phyloP scores from a whole-genome alignment of 1,140 invertebrate species.

The Solenopsis fugax region DNA sequence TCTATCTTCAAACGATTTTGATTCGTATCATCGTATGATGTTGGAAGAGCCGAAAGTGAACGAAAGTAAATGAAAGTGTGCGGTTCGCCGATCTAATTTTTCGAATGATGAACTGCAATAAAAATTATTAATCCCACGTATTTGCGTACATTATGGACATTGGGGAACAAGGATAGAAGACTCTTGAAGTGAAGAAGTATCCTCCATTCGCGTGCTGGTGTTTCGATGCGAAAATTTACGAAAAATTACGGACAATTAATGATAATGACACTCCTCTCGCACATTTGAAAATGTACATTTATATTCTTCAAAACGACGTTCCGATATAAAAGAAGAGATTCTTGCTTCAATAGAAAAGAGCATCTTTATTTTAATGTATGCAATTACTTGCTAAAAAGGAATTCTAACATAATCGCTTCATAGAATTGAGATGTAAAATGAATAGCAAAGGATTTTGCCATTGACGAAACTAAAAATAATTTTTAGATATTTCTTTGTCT shows the following conservation, averaged over 20 bases:
- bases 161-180: neutral
- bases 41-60: neutral
- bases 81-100: neutral
- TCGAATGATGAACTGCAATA: neutral
- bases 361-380: neutral
- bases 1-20: neutral
- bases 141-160: neutral
- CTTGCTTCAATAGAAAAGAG: slow-evolving; percentile 29
- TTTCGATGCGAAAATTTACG: neutral
- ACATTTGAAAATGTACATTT: neutral
- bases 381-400: neutral
- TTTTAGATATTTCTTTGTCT: neutral
- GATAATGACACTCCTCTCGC: neutral
- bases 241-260: too few species aligned
- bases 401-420: neutral
- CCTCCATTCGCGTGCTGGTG: neutral
- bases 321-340: slow-evolving; percentile 1
- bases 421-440: neutral
- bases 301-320: neutral
- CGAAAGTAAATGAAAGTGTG: slow-evolving; percentile 5
- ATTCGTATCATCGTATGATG: neutral
- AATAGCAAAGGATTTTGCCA: neutral
- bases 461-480: neutral
- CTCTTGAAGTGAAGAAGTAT: neutral
- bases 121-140: neutral